These are phyloP conservation scores for Clavelina lepadiformis DNA, from an alignment of 23 tunicate species.

Conservation along the genomic window DNA sequence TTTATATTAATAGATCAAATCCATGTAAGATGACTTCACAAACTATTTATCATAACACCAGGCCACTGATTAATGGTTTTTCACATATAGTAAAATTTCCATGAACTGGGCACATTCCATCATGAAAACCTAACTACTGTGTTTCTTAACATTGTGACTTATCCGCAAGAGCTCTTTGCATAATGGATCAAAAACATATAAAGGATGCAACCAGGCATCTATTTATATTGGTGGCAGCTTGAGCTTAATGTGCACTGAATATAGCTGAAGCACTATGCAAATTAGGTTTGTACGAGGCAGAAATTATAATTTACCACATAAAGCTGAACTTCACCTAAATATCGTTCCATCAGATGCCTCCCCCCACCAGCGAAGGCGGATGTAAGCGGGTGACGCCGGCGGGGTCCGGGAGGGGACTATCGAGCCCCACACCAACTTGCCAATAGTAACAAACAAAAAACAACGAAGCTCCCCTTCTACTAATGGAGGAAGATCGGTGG, in stretches of 20 bases:
- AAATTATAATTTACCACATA: neutral
- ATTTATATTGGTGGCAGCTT: too few relatives aligned
- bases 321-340: slow-evolving; percentile 38
- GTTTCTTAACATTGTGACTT: too few relatives aligned
- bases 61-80: too few relatives aligned
- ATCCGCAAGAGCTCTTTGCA: too few relatives aligned
- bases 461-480: slow-evolving; percentile 94
- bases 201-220: too few relatives aligned
- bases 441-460: slow-evolving; percentile 72
- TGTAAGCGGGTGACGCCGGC: slow-evolving; percentile 73
- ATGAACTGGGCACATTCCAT: too few relatives aligned
- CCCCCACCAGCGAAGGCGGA: slow-evolving; percentile 96
- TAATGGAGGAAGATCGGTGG: slow-evolving; percentile 88
- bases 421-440: slow-evolving; percentile 63
- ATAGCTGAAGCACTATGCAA: neutral
- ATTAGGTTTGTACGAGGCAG: neutral
- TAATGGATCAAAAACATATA: too few relatives aligned
- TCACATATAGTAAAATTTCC: too few relatives aligned
- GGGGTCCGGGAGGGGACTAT: slow-evolving; percentile 48
- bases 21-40: too few relatives aligned
- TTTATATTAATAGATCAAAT: too few relatives aligned
- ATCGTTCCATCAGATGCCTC: slow-evolving; percentile 89
- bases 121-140: too few relatives aligned
- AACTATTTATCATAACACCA: too few relatives aligned
- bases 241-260: neutral